A percentile compares a stretch with the other conserved stretches of the same genome.
phyloP scores from a whole-genome alignment of 2,888 invertebrate species.

The Noctuana brunneofusca region DNA sequence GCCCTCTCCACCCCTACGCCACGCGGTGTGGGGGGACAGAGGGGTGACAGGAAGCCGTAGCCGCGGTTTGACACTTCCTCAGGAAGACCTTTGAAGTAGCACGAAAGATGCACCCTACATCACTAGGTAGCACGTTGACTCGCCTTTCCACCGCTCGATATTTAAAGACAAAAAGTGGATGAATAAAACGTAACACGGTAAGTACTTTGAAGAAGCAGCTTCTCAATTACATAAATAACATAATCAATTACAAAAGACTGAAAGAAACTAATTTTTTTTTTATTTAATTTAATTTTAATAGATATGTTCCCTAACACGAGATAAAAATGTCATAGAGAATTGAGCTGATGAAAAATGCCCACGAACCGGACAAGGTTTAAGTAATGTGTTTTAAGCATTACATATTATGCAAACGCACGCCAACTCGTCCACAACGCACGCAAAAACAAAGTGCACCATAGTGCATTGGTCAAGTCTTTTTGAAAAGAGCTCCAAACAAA shows the following conservation, averaged over 20 bases:
- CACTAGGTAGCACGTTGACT: constrained; percentile 9
- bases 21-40: constrained; percentile 44
- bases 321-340: constrained; percentile 59
- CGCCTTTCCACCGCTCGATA: constrained; percentile 19
- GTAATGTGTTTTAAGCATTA: constrained; percentile 69
- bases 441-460: constrained; percentile 47
- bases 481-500: background rate
- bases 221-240: too few species aligned
- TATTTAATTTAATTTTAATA: too few species aligned
- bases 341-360: constrained; percentile 60
- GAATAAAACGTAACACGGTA: too few species aligned
- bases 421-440: constrained; percentile 50
- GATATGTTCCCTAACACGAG: constrained; percentile 52
- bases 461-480: constrained; percentile 26
- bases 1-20: constrained; percentile 54
- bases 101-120: constrained; percentile 52
- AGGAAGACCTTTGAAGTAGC: constrained; percentile 78
- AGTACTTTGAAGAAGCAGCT: too few species aligned
- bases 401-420: constrained; percentile 69
- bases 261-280: too few species aligned
- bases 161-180: too few species aligned
- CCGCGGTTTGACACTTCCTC: constrained; percentile 81
- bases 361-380: constrained; percentile 58
- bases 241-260: too few species aligned
- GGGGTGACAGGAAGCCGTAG: constrained; percentile 66